These are phyloP conservation scores for Buathra laborator DNA, from an alignment of 2,888 invertebrate genomes.

Conservation along the genomic window DNA sequence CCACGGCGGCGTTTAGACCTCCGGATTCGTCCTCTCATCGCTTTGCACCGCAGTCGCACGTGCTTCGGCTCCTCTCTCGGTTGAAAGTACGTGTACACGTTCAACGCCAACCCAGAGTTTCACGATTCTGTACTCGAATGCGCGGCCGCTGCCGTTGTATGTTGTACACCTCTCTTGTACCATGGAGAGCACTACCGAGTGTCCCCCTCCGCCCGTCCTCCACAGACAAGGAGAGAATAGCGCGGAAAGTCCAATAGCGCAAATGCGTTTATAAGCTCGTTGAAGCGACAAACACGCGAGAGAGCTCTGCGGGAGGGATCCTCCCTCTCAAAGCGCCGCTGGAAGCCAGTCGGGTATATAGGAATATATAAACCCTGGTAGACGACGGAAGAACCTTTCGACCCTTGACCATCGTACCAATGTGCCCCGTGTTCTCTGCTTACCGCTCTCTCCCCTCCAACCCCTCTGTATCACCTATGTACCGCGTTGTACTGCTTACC, in stretches of 20 bases:
- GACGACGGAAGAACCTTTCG: conserved; percentile 61
- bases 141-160: background rate
- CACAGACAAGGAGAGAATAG: conserved; percentile 53
- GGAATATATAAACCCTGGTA: conserved; percentile 23
- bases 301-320: conserved; percentile 24
- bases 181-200: background rate
- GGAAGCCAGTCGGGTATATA: conserved; percentile 44
- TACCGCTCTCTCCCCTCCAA: conserved; percentile 57
- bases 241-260: conserved; percentile 75
- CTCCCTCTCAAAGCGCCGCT: conserved; percentile 65
- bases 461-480: conserved; percentile 19
- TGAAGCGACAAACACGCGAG: conserved; percentile 71
- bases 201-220: background rate
- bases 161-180: conserved; percentile 5
- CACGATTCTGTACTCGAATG: conserved; percentile 9
- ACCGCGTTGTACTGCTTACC: conserved; percentile 34
- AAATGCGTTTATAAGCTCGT: conserved; percentile 78
- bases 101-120: background rate
- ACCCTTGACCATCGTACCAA: conserved; percentile 59
- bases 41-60: conserved; percentile 20
- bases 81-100: background rate
- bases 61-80: background rate
- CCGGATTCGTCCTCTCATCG: conserved; percentile 16
- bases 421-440: conserved; percentile 54
- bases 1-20: conserved; percentile 26